These are phyloP conservation scores for Nycticorax nycticorax DNA, from an alignment of 2,113 vertebrate species.

Conservation along the genomic window DNA sequence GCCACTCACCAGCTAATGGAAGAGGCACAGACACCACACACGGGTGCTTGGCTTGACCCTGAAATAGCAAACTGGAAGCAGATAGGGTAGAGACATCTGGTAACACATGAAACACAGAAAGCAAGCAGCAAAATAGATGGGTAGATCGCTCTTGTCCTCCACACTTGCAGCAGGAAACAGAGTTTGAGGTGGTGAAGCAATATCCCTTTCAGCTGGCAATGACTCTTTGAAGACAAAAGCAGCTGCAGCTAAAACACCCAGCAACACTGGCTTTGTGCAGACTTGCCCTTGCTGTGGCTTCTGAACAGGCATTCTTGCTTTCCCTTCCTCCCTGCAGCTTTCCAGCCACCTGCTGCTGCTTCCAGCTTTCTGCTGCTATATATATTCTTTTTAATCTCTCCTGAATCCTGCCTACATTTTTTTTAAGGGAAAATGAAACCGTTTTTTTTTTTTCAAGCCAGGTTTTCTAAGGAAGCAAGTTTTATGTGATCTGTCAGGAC, in stretches of 20 bases:
- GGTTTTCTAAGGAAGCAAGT: background rate
- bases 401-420: background rate
- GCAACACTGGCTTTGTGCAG: background rate
- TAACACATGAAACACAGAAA: background rate
- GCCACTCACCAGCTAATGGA: fast-evolving
- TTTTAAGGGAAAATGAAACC: background rate
- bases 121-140: background rate
- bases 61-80: background rate
- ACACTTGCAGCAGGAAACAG: background rate
- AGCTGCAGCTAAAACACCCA: background rate
- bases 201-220: background rate
- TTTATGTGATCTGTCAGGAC: background rate
- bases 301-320: background rate
- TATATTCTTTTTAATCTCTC: background rate
- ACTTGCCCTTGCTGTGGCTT: background rate
- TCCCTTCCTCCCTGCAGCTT: background rate
- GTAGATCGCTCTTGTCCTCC: background rate
- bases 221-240: background rate
- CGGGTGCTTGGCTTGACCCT: background rate
- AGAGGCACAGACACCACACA: background rate
- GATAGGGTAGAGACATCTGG: background rate
- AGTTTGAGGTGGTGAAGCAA: background rate
- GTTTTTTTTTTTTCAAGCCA: background rate
- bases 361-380: conserved; percentile 12
- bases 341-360: conserved; percentile 30